Evolutionary conservation across 2,797 vertebrate species (phyloP).

Genomic region (Rallus crepitans): DNA sequence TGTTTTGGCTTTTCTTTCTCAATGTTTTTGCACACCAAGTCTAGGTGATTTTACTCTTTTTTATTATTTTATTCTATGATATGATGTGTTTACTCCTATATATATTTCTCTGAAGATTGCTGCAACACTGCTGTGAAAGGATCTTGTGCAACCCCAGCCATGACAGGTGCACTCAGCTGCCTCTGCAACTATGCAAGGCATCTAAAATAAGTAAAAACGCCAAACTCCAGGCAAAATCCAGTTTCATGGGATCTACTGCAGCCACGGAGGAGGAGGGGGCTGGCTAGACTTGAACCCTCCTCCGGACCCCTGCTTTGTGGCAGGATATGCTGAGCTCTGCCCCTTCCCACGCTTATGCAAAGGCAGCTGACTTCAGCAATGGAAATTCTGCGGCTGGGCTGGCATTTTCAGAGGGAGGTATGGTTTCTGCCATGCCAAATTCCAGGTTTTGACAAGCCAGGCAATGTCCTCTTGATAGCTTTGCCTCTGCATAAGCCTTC

Average conservation of each 20-base stretch:
- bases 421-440: background rate
- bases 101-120: background rate
- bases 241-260: background rate
- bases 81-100: background rate
- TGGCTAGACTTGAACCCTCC: background rate
- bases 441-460: background rate
- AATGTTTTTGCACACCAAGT: slow-evolving; percentile 9
- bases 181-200: background rate
- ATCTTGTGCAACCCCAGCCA: background rate
- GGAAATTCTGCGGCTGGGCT: background rate
- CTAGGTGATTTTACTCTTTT: background rate
- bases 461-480: accelerated
- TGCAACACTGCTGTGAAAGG: background rate
- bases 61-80: background rate
- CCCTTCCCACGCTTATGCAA: accelerated
- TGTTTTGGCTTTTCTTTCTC: slow-evolving; percentile 27
- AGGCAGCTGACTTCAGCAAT: background rate
- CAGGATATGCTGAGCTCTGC: background rate
- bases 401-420: background rate
- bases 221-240: background rate
- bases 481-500: background rate
- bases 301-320: accelerated
- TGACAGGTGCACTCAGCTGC: slow-evolving; percentile 35
- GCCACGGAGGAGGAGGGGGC: background rate
- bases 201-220: background rate